Percentiles rank a stretch among this genome's conserved stretches.
Evolutionary conservation across 2,113 vertebrate species (phyloP).

Genomic region (Phycodurus eques): DNA sequence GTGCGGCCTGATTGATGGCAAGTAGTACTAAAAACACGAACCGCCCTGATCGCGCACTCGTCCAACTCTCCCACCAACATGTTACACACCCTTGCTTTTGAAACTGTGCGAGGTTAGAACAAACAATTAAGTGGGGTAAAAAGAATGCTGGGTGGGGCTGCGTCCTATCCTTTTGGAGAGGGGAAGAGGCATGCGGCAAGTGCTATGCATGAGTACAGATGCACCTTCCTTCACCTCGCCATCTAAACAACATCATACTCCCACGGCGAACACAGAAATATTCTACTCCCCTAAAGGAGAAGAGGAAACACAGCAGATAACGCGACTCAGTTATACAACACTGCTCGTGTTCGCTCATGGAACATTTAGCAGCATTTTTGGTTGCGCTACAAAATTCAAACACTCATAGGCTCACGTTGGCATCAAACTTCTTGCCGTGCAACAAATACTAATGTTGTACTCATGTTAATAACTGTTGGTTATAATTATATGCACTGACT

Average conservation of each 20-base stretch:
- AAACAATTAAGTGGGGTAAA: conserved; percentile 64
- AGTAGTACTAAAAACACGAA: conserved; percentile 54
- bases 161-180: conserved; percentile 51
- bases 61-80: conserved; percentile 21
- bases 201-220: conserved; percentile 12
- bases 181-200: conserved; percentile 34
- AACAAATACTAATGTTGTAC: background rate
- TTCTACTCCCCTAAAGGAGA: conserved; percentile 4
- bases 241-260: conserved; percentile 6
- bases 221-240: conserved; percentile 11
- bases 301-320: background rate
- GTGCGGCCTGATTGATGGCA: conserved; percentile 52
- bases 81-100: conserved; percentile 48
- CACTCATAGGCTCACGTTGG: too few relatives aligned
- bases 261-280: conserved; percentile 9
- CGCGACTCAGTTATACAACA: background rate
- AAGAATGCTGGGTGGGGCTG: conserved; percentile 69
- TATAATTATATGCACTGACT: background rate
- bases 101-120: conserved; percentile 56
- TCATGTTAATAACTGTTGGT: background rate
- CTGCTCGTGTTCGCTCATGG: background rate
- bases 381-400: background rate
- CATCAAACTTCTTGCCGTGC: background rate
- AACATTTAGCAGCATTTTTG: background rate
- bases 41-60: conserved; percentile 46